Evolutionary conservation across 1,140 invertebrate genomes (phyloP), one percentile per base, ranked within the genome.

Genomic region (Aphelenchoides fujianensis): DNA sequence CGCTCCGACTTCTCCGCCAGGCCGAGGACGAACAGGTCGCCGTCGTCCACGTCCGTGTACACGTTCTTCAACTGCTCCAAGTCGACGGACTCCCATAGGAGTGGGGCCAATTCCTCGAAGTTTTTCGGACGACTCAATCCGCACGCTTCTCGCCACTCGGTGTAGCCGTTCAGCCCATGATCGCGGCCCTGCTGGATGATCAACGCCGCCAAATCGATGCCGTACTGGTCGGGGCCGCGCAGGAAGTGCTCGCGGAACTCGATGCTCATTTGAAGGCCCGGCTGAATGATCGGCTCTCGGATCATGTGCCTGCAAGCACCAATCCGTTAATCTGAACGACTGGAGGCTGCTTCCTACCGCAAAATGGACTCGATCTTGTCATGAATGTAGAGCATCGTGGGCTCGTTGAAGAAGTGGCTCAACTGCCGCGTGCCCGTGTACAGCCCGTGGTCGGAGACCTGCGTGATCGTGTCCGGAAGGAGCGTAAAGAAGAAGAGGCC

Each of bases 21-120:
- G 41, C 90, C 89, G 19, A 91, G 92, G 28, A 92, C 88, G 68
- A 92, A 89, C 0, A 94, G 86, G 83, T 95, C 93, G n/a, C 94
- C 89, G 79, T 94, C 92, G 35, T 89, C 86, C 30, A 93, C 90
- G 64, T 85, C 77, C 16, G 74, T 54, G 77, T 89, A 89, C 2
- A 88, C 54, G 2, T 62, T 48, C 81, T 91, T 90, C 74, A 94
- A 88, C 48, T 91, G 89, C 0, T 89, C 88, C 72, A 94, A 28
- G 5, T 92, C 90, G 85, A 93, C 91, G 62, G 90, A 88, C 19
- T 91, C 90, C 83, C 94, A 92, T 86, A 93, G 68, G 69, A 82
- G 57, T 16, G 57, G 67, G 23, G 34, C 2, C 52, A 82, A 34
- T n/a, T 81, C 75, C 1, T 9, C 61, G 16, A 79, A 80, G 2